Conservation (phyloP, 2,797 vertebrate species). For the Hylomyscus alleni region DNA sequence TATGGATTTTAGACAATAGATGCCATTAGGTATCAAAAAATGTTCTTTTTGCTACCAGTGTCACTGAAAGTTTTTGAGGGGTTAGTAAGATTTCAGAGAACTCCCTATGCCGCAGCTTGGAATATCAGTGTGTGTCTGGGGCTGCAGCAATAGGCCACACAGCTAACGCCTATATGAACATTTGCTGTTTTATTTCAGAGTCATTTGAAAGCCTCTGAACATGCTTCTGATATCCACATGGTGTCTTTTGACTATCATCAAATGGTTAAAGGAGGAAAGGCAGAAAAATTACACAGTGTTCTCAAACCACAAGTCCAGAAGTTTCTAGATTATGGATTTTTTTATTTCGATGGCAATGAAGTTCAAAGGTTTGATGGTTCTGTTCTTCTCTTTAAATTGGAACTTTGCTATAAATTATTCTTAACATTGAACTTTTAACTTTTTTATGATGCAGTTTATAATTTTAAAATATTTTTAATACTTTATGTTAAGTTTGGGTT, state of each 20-base stretch:
- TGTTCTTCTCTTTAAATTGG: slow-evolving; percentile 57
- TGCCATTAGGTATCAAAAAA: neutral
- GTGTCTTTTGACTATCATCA: slow-evolving; percentile 99
- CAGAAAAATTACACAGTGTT: slow-evolving; percentile 95
- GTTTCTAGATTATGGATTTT: slow-evolving; percentile 97
- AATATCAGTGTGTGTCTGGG: neutral
- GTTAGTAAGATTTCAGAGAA: neutral
- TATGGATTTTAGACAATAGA: neutral
- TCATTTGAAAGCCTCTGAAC: slow-evolving; percentile 98
- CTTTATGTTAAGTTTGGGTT: slow-evolving; percentile 43
- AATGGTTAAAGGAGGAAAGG: slow-evolving; percentile 97
- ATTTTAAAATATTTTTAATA: slow-evolving; percentile 22
- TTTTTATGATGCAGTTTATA: slow-evolving; percentile 45
- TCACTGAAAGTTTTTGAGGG: neutral
- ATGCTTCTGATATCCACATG: slow-evolving; percentile 94
- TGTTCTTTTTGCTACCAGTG: slow-evolving; percentile 28
- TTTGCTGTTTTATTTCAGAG: slow-evolving; percentile 90
- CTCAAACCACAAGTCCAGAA: slow-evolving; percentile 95
- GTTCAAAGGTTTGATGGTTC: slow-evolving; percentile 92
- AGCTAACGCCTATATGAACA: neutral
- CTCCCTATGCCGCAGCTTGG: neutral
- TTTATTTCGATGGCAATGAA: slow-evolving; percentile 94
- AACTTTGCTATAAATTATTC: slow-evolving; percentile 48
- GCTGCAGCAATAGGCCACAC: neutral
- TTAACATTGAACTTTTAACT: neutral